Percentiles rank a stretch among this genome's conserved stretches.
Evolutionary conservation across 2,888 invertebrate species (phyloP).

Genomic region (Ctena decussata): DNA sequence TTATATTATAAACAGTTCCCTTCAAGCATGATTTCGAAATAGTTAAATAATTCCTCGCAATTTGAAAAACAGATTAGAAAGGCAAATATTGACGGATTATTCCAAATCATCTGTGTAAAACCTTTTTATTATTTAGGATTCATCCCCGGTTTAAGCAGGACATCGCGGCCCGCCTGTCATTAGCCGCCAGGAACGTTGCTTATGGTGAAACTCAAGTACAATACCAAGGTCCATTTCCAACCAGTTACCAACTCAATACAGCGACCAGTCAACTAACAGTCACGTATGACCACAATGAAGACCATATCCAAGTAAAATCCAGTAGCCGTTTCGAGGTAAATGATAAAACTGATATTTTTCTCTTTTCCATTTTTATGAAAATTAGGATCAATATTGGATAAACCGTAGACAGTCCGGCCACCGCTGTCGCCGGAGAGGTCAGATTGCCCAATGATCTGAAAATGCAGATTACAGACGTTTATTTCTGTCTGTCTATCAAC

Average conservation of each 20-base stretch:
- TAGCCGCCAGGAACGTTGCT: slow-evolving; percentile 25
- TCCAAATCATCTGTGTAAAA: no score
- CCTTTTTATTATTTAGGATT: slow-evolving; percentile 36
- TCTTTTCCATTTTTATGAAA: not conserved
- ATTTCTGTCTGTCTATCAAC: no score
- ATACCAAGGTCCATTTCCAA: slow-evolving; percentile 41
- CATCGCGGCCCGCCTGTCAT: slow-evolving; percentile 26
- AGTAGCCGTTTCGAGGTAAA: slow-evolving; percentile 25
- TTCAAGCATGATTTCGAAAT: no score
- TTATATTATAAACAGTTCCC: no score
- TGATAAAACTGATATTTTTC: not conserved
- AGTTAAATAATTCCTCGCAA: no score
- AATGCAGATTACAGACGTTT: no score
- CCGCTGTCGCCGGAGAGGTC: no score
- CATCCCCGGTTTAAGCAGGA: slow-evolving; percentile 44
- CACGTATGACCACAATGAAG: slow-evolving; percentile 5
- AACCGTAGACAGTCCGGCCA: no score
- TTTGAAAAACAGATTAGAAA: no score
- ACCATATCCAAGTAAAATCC: slow-evolving; percentile 3
- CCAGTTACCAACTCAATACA: not conserved
- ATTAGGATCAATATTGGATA: not conserved
- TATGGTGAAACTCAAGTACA: slow-evolving; percentile 21
- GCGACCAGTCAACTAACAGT: not conserved
- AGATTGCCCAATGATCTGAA: no score
- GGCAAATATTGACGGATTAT: no score